Evolutionary conservation across 2,797 vertebrate genomes (phyloP).

Genomic region (Poeciliopsis presidionis): DNA sequence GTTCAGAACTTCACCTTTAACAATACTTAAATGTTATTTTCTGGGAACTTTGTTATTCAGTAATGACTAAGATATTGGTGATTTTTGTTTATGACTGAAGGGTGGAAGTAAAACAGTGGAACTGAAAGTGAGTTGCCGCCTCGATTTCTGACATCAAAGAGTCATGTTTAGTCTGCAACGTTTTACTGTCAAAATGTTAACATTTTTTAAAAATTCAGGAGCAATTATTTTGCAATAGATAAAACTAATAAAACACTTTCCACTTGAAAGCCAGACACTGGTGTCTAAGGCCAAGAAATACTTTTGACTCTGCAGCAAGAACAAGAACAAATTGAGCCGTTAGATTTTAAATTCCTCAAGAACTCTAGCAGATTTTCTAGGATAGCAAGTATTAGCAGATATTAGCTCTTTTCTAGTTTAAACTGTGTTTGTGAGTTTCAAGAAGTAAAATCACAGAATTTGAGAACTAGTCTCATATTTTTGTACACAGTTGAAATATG

Average conservation of each 20-base stretch:
- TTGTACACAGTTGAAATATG: background rate
- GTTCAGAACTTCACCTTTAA: too few species aligned
- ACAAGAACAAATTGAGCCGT: background rate
- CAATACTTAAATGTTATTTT: background rate
- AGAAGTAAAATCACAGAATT: background rate
- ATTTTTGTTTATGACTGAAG: background rate
- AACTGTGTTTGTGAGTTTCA: background rate
- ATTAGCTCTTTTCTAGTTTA: background rate
- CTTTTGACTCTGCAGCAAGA: background rate
- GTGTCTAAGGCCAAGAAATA: background rate
- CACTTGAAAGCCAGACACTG: background rate
- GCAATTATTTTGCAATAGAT: background rate
- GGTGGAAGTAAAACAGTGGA: background rate
- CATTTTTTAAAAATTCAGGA: background rate
- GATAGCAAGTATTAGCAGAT: background rate
- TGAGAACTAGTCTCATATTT: background rate
- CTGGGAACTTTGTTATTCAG: background rate
- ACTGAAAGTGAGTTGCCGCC: slow-evolving; percentile 1
- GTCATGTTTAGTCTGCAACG: background rate
- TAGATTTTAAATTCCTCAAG: background rate
- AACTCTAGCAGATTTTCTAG: background rate
- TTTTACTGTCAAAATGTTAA: background rate
- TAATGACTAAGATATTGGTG: background rate
- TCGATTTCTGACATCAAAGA: background rate
- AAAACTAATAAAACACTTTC: background rate